Evolutionary conservation across 2,888 invertebrate species (phyloP), one percentile per base, ranked within the genome.

Genomic region (Cotesia congregata): DNA sequence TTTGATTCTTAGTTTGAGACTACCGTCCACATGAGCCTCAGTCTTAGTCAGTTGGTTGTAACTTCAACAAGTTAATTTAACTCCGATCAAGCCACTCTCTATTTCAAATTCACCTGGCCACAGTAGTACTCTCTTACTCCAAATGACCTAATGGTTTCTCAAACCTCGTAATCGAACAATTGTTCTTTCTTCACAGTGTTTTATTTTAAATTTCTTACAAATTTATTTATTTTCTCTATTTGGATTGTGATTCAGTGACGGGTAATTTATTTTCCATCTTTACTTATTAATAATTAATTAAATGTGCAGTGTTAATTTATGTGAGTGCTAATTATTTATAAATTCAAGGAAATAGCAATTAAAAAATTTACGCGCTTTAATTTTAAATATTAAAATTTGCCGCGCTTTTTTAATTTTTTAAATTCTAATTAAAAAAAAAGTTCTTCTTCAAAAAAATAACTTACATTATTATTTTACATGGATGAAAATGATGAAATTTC

Each of bases 21-120:
- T 61, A 50, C 41, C 67, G 74, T 80, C 78, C 61, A 39, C 39
- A 61, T 61, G 71, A 60, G 74, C 67, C 72, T 78, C 77, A 83
- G 83, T 78, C 73, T 78, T 76, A 83, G 83, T 77, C 86, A 87
- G 86, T 87, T 84, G 83, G 80, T 82, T 62, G 82, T 83, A 83
- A 85, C 79, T 83, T 81, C 79, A 83, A 83, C 84, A 81, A 50
- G 50, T 50, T 50, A 50, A 50, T 12, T 50, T 50, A 50, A 50
- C 50, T 50, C 12, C 12, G 1, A 50, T 76, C 83, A 79, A 72
- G 80, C 81, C 82, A 81, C 84, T 84, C 79, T 81, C 81, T 80
- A 77, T 79, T 78, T 73, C 80, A 79, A 81, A 78, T 76, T n/a
- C 70, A 70, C 60, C 60, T 70, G 20, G 20, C n/a, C 60, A 30